These are phyloP conservation scores for Labrus mixtus DNA, from an alignment of 2,113 vertebrate species.

Conservation along the genomic window DNA sequence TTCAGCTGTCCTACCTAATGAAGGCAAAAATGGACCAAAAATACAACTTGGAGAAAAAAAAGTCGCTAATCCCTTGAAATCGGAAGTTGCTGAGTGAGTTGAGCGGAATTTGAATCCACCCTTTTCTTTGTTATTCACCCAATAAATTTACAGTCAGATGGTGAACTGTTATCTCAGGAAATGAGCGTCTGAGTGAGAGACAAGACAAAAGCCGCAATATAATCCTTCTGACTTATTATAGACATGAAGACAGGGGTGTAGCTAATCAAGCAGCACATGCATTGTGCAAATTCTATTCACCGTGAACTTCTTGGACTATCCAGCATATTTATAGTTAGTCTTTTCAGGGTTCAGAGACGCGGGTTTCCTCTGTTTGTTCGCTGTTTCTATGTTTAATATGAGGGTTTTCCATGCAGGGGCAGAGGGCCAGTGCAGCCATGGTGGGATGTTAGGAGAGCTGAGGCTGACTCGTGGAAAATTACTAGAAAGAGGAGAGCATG, in stretches of 20 bases:
- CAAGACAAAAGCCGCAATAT: conserved; percentile 24
- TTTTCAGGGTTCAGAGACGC: conserved; percentile 39
- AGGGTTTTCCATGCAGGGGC: conserved; percentile 15
- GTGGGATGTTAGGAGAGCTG: conserved; percentile 1
- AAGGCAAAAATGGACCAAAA: too few relatives aligned
- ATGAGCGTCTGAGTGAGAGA: conserved; percentile 20
- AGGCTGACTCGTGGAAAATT: conserved; percentile 29
- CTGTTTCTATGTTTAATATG: conserved; percentile 62
- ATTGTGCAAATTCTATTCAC: conserved; percentile 62
- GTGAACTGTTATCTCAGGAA: conserved; percentile 40
- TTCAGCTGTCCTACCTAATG: too few relatives aligned
- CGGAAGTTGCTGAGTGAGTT: not conserved
- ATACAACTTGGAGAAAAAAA: too few relatives aligned
- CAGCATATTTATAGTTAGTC: conserved; percentile 60
- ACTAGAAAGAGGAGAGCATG: not conserved
- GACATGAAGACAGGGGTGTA: conserved; percentile 55
- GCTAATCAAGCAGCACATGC: conserved; percentile 34
- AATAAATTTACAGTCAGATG: conserved; percentile 3
- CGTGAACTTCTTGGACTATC: conserved; percentile 35
- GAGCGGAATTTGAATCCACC: not conserved
- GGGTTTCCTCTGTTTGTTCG: conserved; percentile 76
- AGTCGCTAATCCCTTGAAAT: not conserved
- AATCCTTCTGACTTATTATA: conserved; percentile 39
- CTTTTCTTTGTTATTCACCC: conserved; percentile 4
- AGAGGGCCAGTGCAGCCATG: conserved; percentile 11